Evolutionary conservation across 2,113 vertebrate species (phyloP), one percentile per base, ranked within the genome.

Genomic region (Bos taurus): DNA sequence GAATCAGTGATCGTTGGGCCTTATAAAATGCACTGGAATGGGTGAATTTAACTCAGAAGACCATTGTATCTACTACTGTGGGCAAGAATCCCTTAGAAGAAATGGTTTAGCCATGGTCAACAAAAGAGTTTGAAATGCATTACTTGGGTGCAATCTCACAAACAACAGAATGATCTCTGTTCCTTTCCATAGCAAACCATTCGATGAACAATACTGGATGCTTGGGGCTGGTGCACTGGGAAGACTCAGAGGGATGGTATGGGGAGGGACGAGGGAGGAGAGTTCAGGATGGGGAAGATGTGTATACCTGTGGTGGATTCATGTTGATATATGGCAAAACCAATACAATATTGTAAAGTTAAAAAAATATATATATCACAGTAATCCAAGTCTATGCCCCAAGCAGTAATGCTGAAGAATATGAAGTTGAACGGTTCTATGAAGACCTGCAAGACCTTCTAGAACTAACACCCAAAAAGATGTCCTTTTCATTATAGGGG

Each of bases 401-500:
- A 2, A 19, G 4, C 16, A 64, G 7, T n/a, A 67, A 67, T n/a
- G 33, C 16, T 67, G 33, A n/a, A 67, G 62, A 67, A n/a, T 33
- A 17, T 67, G 64, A 21, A 36, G 33, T n/a, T 67, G 64, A 67
- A 36, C 2, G 1, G 64, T 36, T 67, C 33, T 36, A 36, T 67
- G 64, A 67, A 67, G 8, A 67, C n/a, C 17, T 67, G 2, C 4
- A 67, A 11, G n/a, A 36, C 8, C 4, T 5, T 67, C 17, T 36
- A 67, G n/a, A 67, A 36, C 17, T 36, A 36, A 36, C 17, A 67
- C 3, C 8, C 16, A 0, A 0, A 11, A 67, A 67, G 5, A 67
- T 19, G 10, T 36, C 0, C 1, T 21, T 67, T 36, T 67, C 9
- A 5, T 67, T 67, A 67, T 36, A 67, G 64, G 16, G 4, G 0